phyloP scores from a whole-genome alignment of 2,113 vertebrate species.

The Periophthalmodon schlosseri region DNA sequence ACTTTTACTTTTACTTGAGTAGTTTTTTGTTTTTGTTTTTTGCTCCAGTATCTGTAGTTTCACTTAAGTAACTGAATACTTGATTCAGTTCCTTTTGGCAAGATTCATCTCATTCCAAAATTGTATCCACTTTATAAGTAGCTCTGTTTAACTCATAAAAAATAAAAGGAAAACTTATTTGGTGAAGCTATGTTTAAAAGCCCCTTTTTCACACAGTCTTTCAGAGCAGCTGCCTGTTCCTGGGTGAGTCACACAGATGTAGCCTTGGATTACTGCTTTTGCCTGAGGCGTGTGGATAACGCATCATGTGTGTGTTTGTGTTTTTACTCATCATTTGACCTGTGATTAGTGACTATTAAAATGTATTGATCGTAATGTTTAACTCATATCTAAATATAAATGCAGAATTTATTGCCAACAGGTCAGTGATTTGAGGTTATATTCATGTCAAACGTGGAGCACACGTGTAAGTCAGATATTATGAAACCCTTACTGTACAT shows the following conservation, averaged over 20 bases:
- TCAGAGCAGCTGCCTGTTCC: neutral
- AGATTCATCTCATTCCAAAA: too few relatives aligned
- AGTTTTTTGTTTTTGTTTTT: too few relatives aligned
- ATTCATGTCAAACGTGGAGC: too few relatives aligned
- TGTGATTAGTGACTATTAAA: slow-evolving; percentile 3
- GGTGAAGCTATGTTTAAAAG: neutral
- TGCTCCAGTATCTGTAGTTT: too few relatives aligned
- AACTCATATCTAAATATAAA: neutral
- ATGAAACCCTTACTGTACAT: too few relatives aligned
- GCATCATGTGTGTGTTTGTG: neutral
- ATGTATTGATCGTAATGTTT: neutral
- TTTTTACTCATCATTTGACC: neutral
- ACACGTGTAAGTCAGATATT: neutral
- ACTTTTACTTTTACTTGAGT: too few relatives aligned
- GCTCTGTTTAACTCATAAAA: too few relatives aligned
- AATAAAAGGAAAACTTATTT: neutral
- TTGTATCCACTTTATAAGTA: too few relatives aligned
- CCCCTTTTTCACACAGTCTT: neutral
- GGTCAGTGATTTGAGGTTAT: too few relatives aligned
- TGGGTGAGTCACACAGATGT: slow-evolving; percentile 15
- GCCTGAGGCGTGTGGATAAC: neutral
- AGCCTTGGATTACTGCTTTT: neutral
- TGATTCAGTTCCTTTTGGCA: too few relatives aligned
- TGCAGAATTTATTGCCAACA: neutral
- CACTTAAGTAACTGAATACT: too few relatives aligned